These are phyloP conservation scores for Aphelocoma californica DNA, from an alignment of 2,797 vertebrate genomes.

Conservation along the genomic window DNA sequence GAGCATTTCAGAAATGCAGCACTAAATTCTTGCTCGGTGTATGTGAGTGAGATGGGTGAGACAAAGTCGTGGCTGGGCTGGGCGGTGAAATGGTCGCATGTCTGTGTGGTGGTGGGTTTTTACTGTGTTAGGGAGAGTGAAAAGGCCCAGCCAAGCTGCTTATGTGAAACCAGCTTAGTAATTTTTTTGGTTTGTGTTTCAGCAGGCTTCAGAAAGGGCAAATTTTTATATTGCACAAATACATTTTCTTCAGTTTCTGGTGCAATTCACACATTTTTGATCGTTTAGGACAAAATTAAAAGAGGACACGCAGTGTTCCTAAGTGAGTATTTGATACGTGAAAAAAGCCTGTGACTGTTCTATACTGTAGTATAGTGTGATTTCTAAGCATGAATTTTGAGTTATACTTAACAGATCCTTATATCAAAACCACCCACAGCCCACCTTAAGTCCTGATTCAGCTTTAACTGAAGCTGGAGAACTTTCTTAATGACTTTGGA, in stretches of 20 bases:
- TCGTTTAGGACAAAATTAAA: neutral
- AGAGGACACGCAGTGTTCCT: neutral
- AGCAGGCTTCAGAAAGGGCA: neutral
- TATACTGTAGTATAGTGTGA: fast-evolving
- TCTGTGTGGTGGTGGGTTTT: neutral
- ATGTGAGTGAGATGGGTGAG: neutral
- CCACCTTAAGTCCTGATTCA: neutral
- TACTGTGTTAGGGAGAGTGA: neutral
- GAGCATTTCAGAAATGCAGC: neutral
- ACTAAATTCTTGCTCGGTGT: neutral
- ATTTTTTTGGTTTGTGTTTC: neutral
- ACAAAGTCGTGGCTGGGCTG: neutral
- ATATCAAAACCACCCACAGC: neutral
- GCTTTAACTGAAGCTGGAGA: neutral
- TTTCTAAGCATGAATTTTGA: neutral
- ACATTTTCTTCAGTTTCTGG: neutral
- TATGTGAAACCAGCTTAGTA: neutral
- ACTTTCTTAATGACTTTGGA: neutral
- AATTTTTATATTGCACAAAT: neutral
- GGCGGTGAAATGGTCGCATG: fast-evolving
- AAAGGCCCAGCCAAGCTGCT: neutral
- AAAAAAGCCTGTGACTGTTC: neutral
- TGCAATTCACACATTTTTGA: neutral
- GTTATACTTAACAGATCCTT: neutral
- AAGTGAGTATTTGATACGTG: neutral